A percentile compares a stretch with the other conserved stretches of the same genome.
Evolutionary conservation across 2,888 invertebrate species (phyloP).

Genomic region (Troides aeacus): DNA sequence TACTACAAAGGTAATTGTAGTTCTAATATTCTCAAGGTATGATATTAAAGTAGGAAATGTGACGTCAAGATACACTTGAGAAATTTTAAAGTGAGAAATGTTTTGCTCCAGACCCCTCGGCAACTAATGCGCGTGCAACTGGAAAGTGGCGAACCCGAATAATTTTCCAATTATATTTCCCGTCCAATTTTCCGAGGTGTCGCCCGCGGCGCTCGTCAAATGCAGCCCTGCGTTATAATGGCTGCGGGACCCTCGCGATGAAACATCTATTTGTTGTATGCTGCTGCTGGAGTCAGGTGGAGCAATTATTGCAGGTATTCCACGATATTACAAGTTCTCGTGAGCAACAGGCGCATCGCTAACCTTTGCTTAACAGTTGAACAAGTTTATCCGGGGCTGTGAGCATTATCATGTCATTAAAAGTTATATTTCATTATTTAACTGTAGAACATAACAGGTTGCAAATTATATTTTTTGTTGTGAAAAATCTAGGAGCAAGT

Average conservation of each 20-base stretch:
- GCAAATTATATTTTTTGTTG: too few species aligned
- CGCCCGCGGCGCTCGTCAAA: constrained; percentile 78
- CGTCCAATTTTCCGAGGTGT: constrained; percentile 79
- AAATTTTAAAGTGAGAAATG: constrained; percentile 19
- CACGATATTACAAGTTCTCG: constrained; percentile 16
- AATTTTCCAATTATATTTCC: constrained; percentile 81
- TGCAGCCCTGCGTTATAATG: constrained; percentile 60
- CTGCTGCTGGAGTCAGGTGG: constrained; percentile 52
- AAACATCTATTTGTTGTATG: constrained; percentile 46
- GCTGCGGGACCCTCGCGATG: constrained; percentile 36
- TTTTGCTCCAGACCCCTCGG: constrained; percentile 33
- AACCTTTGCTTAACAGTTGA: constrained; percentile 15
- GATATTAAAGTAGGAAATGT: not conserved
- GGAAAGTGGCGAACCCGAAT: constrained; percentile 71
- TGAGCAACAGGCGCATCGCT: constrained; percentile 20
- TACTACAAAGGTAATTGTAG: too few species aligned
- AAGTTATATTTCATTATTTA: not conserved
- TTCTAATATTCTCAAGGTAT: too few species aligned
- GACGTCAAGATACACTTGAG: not conserved
- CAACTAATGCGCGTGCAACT: constrained; percentile 43
- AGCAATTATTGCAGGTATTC: constrained; percentile 39
- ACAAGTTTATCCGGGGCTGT: constrained; percentile 7
- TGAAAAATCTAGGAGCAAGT: too few species aligned
- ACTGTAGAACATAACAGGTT: too few species aligned
- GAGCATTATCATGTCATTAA: constrained; percentile 7